phyloP scores from a whole-genome alignment of 1,140 invertebrate species.

The Diploscapter pachys region DNA sequence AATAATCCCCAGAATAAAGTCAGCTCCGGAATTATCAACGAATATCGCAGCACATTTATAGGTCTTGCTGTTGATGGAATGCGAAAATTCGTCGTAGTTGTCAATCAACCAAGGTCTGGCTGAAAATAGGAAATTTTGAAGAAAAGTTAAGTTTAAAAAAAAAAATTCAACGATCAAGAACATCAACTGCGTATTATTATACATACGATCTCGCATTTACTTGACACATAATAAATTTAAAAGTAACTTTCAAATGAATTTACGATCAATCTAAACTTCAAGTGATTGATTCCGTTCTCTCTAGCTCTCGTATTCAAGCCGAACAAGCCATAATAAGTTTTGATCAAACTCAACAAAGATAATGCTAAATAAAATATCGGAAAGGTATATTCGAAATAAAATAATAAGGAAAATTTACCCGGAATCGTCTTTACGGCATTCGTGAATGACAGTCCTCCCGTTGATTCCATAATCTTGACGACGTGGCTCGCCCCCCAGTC shows the following conservation, averaged over 20 bases:
- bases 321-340: too few relatives aligned
- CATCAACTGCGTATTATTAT: too few relatives aligned
- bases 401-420: conserved; percentile 59
- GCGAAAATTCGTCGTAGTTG: conserved; percentile 77
- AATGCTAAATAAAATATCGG: too few relatives aligned
- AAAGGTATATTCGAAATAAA: too few relatives aligned
- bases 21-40: conserved; percentile 91
- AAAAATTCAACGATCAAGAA: neutral
- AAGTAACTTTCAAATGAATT: too few relatives aligned
- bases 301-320: too few relatives aligned
- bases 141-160: conserved; percentile 8
- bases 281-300: too few relatives aligned
- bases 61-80: conserved; percentile 67
- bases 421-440: conserved; percentile 74
- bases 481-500: conserved; percentile 92
- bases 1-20: conserved; percentile 84
- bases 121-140: conserved; percentile 57
- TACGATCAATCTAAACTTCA: too few relatives aligned
- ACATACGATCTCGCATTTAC: too few relatives aligned
- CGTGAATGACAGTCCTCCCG: conserved; percentile 63
- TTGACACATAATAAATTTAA: too few relatives aligned
- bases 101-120: conserved; percentile 84
- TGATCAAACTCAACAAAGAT: too few relatives aligned
- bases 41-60: conserved; percentile 87
- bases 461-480: conserved; percentile 73